Evolutionary conservation across 2,797 vertebrate genomes (phyloP).

Genomic region (Thunnus albacares): DNA sequence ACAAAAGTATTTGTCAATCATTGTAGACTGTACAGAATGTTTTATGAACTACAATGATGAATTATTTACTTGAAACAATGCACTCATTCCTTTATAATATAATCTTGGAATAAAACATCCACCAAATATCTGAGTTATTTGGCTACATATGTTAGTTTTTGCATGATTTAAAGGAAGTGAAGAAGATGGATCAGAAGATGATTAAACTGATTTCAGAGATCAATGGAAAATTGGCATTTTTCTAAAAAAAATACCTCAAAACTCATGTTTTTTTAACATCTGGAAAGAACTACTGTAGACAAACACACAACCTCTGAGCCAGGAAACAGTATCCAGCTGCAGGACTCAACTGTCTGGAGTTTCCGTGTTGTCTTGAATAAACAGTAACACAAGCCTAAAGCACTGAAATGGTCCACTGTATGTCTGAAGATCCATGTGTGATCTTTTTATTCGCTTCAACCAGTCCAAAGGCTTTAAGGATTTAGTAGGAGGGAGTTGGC

Average conservation of each 20-base stretch:
- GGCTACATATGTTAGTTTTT: not conserved
- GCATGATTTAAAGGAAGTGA: not conserved
- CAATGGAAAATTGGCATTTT: not conserved
- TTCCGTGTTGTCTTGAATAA: slow-evolving; percentile 41
- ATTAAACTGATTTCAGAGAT: slow-evolving; percentile 1
- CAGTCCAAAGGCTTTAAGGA: not conserved
- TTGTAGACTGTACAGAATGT: not conserved
- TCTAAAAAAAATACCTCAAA: slow-evolving; percentile 20
- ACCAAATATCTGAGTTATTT: too few species aligned
- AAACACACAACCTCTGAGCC: not conserved
- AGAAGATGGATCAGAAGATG: not conserved
- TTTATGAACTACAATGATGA: too few species aligned
- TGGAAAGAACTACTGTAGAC: not conserved
- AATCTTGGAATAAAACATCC: not conserved
- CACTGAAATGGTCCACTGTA: slow-evolving; percentile 8
- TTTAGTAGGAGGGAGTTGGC: not conserved
- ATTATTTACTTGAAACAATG: too few species aligned
- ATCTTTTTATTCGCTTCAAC: not conserved
- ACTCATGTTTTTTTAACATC: too few species aligned
- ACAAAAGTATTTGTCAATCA: not conserved
- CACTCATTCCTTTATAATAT: not conserved
- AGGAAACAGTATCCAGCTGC: slow-evolving; percentile 39
- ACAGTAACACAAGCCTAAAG: slow-evolving; percentile 27
- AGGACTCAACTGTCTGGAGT: slow-evolving; percentile 10
- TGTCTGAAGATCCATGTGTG: not conserved